A percentile compares a stretch with the other conserved stretches of the same genome.
These are phyloP conservation scores for Vulpes vulpes DNA, from an alignment of 2,113 vertebrate genomes.

Conservation along the genomic window DNA sequence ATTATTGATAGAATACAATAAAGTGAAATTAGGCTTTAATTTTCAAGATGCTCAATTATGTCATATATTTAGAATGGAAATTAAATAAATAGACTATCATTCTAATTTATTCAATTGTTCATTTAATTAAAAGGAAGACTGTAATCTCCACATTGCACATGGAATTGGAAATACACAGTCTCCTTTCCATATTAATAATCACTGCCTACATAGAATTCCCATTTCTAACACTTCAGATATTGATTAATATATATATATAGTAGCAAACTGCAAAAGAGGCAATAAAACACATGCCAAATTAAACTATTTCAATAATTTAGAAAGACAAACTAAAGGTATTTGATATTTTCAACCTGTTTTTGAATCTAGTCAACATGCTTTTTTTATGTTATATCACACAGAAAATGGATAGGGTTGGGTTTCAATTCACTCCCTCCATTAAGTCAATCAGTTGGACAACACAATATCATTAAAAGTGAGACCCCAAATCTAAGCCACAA, in stretches of 20 bases:
- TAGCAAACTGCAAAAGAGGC: constrained; percentile 3
- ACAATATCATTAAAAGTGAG: constrained; percentile 74
- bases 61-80: constrained; percentile 35
- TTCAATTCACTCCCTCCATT: constrained; percentile 71
- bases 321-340: constrained; percentile 19
- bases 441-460: constrained; percentile 68
- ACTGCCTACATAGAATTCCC: not conserved
- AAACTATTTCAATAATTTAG: constrained; percentile 3
- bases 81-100: not conserved
- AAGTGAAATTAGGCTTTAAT: not conserved
- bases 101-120: not conserved
- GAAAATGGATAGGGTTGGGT: constrained; percentile 34
- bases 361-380: constrained; percentile 40
- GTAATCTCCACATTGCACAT: not conserved
- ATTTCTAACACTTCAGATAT: not conserved
- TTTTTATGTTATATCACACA: not conserved
- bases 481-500: constrained; percentile 70
- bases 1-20: not conserved
- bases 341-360: constrained; percentile 53
- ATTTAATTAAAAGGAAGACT: constrained; percentile 14
- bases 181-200: not conserved
- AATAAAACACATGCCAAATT: not conserved
- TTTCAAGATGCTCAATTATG: not conserved
- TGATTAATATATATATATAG: not conserved
- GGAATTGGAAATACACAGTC: not conserved